A percentile compares a stretch with the other conserved stretches of the same genome.
These are phyloP conservation scores for Gasterosteus nipponicus DNA, from an alignment of 2,113 vertebrate species.

Conservation along the genomic window DNA sequence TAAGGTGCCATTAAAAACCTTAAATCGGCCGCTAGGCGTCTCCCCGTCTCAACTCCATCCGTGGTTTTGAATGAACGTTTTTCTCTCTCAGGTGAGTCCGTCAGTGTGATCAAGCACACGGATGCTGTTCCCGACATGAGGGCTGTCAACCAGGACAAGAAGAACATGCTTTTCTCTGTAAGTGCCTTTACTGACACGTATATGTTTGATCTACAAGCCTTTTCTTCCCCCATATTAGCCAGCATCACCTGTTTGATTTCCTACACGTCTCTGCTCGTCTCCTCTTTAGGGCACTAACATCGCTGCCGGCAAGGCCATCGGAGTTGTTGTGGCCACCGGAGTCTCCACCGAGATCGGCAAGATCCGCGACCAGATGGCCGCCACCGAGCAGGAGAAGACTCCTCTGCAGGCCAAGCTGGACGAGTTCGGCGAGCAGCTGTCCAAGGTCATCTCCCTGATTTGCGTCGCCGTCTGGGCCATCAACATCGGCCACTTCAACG, in stretches of 20 bases:
- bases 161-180: slow-evolving; percentile 99
- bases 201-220: background rate
- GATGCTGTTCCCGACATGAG: slow-evolving; percentile 89
- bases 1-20: slow-evolving; percentile 24
- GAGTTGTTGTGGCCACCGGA: slow-evolving; percentile 87
- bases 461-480: slow-evolving; percentile 95
- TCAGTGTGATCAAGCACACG: slow-evolving; percentile 96
- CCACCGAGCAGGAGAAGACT: slow-evolving; percentile 94
- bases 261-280: background rate
- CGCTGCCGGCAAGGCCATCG: slow-evolving; percentile 89
- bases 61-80: slow-evolving; percentile 9
- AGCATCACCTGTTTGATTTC: background rate
- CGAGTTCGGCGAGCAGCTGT: slow-evolving; percentile 95
- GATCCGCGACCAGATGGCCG: slow-evolving; percentile 95
- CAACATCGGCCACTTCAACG: slow-evolving; percentile 97
- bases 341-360: slow-evolving; percentile 93
- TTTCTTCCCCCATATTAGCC: background rate
- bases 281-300: slow-evolving; percentile 90
- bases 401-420: slow-evolving; percentile 94
- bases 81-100: slow-evolving; percentile 88
- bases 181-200: slow-evolving; percentile 61
- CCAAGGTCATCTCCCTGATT: slow-evolving; percentile 95
- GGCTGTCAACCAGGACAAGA: slow-evolving; percentile 99
- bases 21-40: background rate
- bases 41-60: background rate